A percentile compares a stretch with the other conserved stretches of the same genome.
phyloP scores from a whole-genome alignment of 2,888 invertebrate genomes.

The Plagodis dolabraria region DNA sequence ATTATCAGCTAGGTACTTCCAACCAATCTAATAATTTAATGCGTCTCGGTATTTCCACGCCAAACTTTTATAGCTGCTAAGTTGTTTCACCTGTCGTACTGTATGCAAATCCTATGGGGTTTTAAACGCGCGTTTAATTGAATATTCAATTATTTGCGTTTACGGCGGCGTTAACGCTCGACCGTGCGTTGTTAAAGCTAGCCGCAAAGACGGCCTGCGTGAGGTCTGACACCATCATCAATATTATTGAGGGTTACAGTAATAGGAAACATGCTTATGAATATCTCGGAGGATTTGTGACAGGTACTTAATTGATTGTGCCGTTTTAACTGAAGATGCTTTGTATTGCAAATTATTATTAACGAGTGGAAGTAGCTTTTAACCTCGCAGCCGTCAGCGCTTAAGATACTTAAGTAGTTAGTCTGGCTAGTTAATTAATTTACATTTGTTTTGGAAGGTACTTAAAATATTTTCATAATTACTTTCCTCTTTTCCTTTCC shows the following conservation, averaged over 20 bases:
- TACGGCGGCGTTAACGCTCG: slow-evolving; percentile 28
- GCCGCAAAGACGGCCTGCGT: slow-evolving; percentile 5
- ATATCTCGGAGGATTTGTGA: not conserved
- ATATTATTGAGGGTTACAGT: not conserved
- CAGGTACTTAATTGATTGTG: slow-evolving; percentile 18
- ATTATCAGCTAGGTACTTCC: too few relatives aligned
- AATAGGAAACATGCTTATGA: slow-evolving; percentile 11
- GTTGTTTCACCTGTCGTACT: slow-evolving; percentile 12
- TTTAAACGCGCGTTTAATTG: slow-evolving; percentile 50
- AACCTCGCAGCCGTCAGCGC: too few relatives aligned
- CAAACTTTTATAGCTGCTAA: slow-evolving; percentile 1
- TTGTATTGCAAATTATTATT: not conserved
- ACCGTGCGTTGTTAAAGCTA: slow-evolving; percentile 3
- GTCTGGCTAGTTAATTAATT: too few relatives aligned
- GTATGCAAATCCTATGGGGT: slow-evolving; percentile 37
- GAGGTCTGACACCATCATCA: slow-evolving; percentile 4
- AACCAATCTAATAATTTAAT: not conserved
- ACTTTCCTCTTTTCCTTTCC: too few relatives aligned
- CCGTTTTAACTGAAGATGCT: not conserved
- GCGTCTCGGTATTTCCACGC: not conserved
- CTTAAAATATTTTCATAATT: too few relatives aligned
- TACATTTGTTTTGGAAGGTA: too few relatives aligned
- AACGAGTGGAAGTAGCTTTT: not conserved
- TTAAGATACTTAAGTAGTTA: too few relatives aligned
- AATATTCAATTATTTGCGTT: slow-evolving; percentile 64